phyloP scores from a whole-genome alignment of 2,113 vertebrate species.

The Brachyhypopomus gauderio region DNA sequence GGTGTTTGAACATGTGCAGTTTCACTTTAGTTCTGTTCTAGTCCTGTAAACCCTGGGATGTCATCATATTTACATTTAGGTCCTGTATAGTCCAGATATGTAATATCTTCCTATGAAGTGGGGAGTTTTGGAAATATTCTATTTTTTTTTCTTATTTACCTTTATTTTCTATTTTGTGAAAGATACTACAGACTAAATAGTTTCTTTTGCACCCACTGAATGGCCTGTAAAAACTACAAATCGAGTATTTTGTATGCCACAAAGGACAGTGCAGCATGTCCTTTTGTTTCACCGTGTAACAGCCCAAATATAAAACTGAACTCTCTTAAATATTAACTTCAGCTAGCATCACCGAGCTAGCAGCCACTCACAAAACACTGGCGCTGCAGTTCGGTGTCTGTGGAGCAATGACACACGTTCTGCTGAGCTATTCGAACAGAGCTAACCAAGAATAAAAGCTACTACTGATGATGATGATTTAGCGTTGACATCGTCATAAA shows the following conservation, averaged over 20 bases:
- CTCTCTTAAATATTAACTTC: slow-evolving; percentile 36
- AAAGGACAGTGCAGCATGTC: slow-evolving; percentile 5
- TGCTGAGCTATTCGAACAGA: background rate
- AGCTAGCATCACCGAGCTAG: slow-evolving; percentile 25
- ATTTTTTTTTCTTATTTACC: background rate
- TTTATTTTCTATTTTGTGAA: slow-evolving; percentile 16
- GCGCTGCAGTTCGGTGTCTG: slow-evolving; percentile 18
- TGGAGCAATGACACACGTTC: background rate
- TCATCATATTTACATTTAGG: background rate
- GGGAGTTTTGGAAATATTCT: background rate
- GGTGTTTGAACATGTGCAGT: background rate
- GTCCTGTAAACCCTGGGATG: background rate
- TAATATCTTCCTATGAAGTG: background rate
- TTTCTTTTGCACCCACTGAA: slow-evolving; percentile 17
- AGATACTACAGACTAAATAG: background rate
- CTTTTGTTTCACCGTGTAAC: slow-evolving; percentile 36
- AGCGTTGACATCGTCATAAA: background rate
- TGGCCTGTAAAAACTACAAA: slow-evolving; percentile 38
- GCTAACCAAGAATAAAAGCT: background rate
- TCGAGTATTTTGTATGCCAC: slow-evolving; percentile 22
- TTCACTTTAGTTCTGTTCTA: background rate
- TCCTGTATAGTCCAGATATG: background rate
- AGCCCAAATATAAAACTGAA: slow-evolving; percentile 44
- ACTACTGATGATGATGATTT: background rate
- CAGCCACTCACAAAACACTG: slow-evolving; percentile 24